Conservation (phyloP, 2,888 invertebrate species). For the Phrixothrix hirtus region DNA sequence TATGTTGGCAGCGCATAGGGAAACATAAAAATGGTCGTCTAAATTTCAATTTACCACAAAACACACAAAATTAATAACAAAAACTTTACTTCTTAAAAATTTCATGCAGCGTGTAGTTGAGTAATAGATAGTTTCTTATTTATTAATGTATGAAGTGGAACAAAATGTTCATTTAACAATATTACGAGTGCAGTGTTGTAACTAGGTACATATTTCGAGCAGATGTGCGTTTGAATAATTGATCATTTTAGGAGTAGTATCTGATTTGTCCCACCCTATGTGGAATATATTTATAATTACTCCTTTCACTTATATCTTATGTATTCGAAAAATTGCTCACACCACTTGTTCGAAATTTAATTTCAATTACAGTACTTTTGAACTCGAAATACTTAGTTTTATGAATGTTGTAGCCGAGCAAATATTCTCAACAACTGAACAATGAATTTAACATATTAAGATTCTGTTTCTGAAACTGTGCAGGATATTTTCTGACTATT, state of each 20-base stretch:
- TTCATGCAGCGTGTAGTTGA: constrained; percentile 41
- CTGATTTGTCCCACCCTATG: constrained; percentile 49
- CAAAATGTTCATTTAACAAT: constrained; percentile 41
- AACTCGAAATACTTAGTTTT: no score
- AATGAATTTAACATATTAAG: no score
- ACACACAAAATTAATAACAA: constrained; percentile 35
- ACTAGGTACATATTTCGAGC: constrained; percentile 48
- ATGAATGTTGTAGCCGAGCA: no score
- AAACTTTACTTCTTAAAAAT: constrained; percentile 44
- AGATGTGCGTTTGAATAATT: constrained; percentile 55
- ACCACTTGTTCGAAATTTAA: no score
- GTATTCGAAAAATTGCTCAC: no score
- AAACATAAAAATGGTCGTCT: not conserved
- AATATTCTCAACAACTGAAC: no score
- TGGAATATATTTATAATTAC: not conserved
- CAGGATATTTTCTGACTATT: no score
- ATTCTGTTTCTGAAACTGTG: no score
- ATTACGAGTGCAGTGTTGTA: constrained; percentile 37
- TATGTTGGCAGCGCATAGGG: not conserved
- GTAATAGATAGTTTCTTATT: constrained; percentile 37
- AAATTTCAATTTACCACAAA: constrained; percentile 38
- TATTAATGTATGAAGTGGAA: constrained; percentile 33
- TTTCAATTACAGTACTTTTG: no score
- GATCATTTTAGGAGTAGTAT: constrained; percentile 50
- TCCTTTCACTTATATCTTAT: no score